phyloP scores from a whole-genome alignment of 1,140 invertebrate genomes.

The Neodiprion fabricii region DNA sequence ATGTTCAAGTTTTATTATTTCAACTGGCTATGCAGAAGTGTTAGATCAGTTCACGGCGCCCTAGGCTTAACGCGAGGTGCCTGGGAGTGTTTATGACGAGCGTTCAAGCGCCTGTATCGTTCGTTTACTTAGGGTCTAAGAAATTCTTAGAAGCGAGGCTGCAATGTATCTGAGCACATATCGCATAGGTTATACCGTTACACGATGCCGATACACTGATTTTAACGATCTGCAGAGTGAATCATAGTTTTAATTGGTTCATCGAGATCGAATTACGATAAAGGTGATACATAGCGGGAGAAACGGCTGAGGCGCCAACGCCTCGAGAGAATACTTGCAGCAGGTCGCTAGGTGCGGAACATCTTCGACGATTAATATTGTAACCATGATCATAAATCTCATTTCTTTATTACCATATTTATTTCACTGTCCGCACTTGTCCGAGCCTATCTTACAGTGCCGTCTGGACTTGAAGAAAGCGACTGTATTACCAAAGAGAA shows the following conservation, averaged over 20 bases:
- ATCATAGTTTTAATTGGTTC: conserved; percentile 3
- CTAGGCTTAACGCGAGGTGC: neutral
- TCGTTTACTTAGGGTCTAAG: neutral
- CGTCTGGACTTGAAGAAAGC: too few species aligned
- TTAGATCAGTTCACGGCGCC: neutral
- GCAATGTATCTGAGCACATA: neutral
- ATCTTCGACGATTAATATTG: too few species aligned
- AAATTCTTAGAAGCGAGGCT: neutral
- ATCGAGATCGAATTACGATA: neutral
- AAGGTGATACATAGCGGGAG: too few species aligned
- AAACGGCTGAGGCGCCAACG: too few species aligned
- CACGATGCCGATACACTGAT: neutral
- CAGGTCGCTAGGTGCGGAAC: too few species aligned
- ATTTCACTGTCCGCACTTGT: too few species aligned
- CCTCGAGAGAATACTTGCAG: too few species aligned
- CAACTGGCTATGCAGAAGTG: neutral
- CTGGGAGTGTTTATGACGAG: neutral
- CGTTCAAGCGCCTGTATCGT: neutral
- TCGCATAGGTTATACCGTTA: neutral
- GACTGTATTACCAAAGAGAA: too few species aligned
- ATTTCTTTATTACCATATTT: too few species aligned
- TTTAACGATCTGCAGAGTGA: neutral
- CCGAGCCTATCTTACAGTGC: too few species aligned
- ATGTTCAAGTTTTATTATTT: neutral
- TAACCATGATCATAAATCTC: too few species aligned